Evolutionary conservation across 2,888 invertebrate species (phyloP), one percentile per base, ranked within the genome.

Genomic region (Schrankia costaestrigalis): DNA sequence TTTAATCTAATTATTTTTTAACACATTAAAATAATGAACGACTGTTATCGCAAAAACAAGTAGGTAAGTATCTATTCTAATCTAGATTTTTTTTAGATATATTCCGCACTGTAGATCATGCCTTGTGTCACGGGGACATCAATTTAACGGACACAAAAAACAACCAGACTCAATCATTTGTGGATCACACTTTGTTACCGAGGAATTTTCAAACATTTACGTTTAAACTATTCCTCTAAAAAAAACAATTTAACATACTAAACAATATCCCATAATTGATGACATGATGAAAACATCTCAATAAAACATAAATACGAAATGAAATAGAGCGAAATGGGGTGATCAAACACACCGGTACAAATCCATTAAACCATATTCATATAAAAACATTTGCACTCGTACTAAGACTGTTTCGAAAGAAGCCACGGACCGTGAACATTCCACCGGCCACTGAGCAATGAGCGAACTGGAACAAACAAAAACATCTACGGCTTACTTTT

Each of bases 311-410:
- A 46, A 35, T 38, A 38, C 35, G 17, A 35, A 38, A 27, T 49
- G 53, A 59, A 56, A 57, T 46, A 44, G 38, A 57, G 59, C 50
- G 47, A 59, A 45, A 41, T 42, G 41, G 44, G 23, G 50, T 54
- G 62, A 67, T 64, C 59, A 56, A 58, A 65, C 57, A 60, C 60
- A 56, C 66, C 64, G 63, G 51, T 63, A 68, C 71, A 62, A 72
- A 78, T 71, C 71, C 75, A 78, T 78, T 78, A 76, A 69, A 63
- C 58, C 69, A 64, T 66, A 63, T 65, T 67, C 54, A 71, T 62
- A 78, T 64, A 84, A 81, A 83, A 85, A 85, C 84, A 83, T 87
- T 87, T 72, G 86, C 86, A 85, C 81, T 77, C 75, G 77, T 73
- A 74, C 75, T 70, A 71, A 76, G 71, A 77, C 76, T 83, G 84